These are phyloP conservation scores for Epistrophella euchroma DNA, from an alignment of 2,888 invertebrate species.

Conservation along the genomic window DNA sequence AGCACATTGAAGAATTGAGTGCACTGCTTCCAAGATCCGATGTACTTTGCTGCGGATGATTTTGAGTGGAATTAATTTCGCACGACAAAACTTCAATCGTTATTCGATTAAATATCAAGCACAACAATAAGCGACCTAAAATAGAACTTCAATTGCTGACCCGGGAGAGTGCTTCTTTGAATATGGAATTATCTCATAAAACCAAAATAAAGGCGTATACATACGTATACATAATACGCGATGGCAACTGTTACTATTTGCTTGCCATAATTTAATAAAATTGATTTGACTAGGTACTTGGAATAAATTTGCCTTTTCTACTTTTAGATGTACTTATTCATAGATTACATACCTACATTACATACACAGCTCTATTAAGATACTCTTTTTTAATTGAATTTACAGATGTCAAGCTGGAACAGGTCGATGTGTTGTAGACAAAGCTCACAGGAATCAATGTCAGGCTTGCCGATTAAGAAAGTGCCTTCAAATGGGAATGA, in stretches of 20 bases:
- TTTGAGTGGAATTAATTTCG: constrained; percentile 78
- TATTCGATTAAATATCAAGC: constrained; percentile 83
- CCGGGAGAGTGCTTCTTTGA: constrained; percentile 61
- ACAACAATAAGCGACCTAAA: constrained; percentile 77
- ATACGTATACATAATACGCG: constrained; percentile 1
- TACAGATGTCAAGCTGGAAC: constrained; percentile 99
- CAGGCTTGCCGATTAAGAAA: constrained; percentile 99
- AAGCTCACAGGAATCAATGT: constrained; percentile 99
- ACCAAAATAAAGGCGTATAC: background rate
- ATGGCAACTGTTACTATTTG: constrained; percentile 73
- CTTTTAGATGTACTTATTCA: background rate
- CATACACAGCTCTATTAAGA: constrained; percentile 4
- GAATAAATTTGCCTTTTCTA: constrained; percentile 21
- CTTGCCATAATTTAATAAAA: constrained; percentile 53
- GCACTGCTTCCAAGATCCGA: constrained; percentile 55
- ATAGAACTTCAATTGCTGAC: constrained; percentile 73
- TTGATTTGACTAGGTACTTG: constrained; percentile 36
- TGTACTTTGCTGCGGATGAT: constrained; percentile 76
- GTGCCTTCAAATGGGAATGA: constrained; percentile 99
- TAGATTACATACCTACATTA: background rate
- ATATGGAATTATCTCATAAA: constrained; percentile 50
- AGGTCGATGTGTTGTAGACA: constrained; percentile 98
- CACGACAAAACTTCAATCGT: constrained; percentile 79
- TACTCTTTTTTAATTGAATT: constrained; percentile 55
- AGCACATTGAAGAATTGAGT: constrained; percentile 60